Base-by-base conservation (phyloP, 2,113 vertebrate genomes). In the Chunga burmeisteri region DNA sequence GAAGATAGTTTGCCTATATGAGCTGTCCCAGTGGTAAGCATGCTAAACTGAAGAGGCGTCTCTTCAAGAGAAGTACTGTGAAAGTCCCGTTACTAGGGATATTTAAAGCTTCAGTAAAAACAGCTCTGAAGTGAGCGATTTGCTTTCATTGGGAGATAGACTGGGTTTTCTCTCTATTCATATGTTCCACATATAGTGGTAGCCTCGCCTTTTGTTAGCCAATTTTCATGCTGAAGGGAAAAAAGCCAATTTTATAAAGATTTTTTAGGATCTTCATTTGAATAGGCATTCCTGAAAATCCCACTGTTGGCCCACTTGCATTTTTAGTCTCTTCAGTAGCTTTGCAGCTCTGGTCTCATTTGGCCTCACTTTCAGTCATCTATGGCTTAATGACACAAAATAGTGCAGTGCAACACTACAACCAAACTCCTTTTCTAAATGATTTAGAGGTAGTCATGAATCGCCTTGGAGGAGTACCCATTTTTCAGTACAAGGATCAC, bases 31-130 rank as follows among this genome's bases (percentile, higher is more conserved):
- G 32, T 53, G 74, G 73, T 65, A 93, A 91, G 81, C 44, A 72
- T 13, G 52, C 84, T 65, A 90, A 93, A 56, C 70, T 93, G 96
- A 97, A 96, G 95, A 97, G 93, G 91, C 83, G 55, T 85, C 88
- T 92, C 83, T 63, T 79, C 6, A 9, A 72, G 77, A 89, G 65
- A 61, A 92, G 80, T 88, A 79, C 93, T 93, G 86, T 80, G 93
- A 89, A 93, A 94, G 94, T 94, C 93, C 95, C 9, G 78, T 91
- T 94, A 95, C 94, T 93, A 95, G 62, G 95, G 94, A 95, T 95
- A 95, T 97, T 96, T 97, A 96, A 96, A 96, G 95, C 94, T 87
- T 84, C 72, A 61, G 88, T 65, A 95, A 85, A 95, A 95, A 96
- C 94, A 97, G 79, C 86, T 82, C 73, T 85, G 58, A 89, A 95